These are phyloP conservation scores for Ariopsis seemanni DNA, from an alignment of 2,113 vertebrate genomes.

Conservation along the genomic window DNA sequence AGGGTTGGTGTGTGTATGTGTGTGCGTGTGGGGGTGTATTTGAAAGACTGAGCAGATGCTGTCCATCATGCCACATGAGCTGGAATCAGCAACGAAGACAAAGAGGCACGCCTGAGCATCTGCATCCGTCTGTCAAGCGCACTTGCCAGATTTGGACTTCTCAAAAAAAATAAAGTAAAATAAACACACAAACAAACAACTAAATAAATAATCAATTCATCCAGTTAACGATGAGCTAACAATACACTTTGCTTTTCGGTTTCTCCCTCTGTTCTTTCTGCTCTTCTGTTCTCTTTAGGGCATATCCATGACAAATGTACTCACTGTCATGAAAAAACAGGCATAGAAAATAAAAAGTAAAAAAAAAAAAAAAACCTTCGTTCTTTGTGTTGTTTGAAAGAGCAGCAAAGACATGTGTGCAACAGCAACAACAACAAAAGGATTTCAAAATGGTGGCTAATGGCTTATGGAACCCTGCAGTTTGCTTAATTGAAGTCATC, in stretches of 20 bases:
- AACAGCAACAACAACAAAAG: neutral
- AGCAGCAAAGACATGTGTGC: neutral
- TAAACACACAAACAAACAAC: neutral
- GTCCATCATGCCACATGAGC: constrained; percentile 43
- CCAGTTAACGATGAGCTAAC: neutral
- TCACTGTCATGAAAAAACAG: neutral
- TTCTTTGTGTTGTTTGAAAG: neutral
- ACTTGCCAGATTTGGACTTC: neutral
- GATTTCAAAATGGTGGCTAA: constrained; percentile 35
- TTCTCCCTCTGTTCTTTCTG: neutral
- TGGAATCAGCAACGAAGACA: constrained; percentile 43
- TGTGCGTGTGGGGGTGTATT: neutral
- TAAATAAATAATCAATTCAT: too few relatives aligned
- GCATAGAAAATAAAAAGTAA: neutral
- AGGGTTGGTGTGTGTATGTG: neutral
- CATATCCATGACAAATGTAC: neutral
- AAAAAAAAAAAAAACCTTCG: too few relatives aligned
- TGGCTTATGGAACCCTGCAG: constrained; percentile 47
- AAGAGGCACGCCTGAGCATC: constrained; percentile 44
- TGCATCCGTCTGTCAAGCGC: constrained; percentile 37
- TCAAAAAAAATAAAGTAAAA: neutral
- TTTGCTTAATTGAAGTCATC: constrained; percentile 55
- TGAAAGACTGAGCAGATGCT: constrained; percentile 48
- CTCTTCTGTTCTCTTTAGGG: too few relatives aligned
- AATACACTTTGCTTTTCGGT: neutral